phyloP scores from a whole-genome alignment of 2,888 invertebrate genomes.

The Hedya salicella region DNA sequence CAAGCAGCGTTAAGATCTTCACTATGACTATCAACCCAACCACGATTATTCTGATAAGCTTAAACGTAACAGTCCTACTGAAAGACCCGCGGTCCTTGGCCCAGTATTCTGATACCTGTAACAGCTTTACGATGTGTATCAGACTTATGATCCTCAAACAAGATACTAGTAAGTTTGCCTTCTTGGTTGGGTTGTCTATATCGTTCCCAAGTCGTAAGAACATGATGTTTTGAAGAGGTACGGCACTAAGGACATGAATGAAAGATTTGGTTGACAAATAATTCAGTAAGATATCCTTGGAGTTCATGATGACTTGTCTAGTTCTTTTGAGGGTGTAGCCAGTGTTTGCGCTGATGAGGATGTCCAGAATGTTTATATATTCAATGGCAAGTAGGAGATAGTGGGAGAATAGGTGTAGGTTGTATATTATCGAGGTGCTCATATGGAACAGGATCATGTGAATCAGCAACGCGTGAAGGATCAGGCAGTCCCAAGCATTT shows the following conservation, averaged over 20 bases:
- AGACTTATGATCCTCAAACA: conserved; percentile 48
- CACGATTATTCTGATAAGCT: conserved; percentile 50
- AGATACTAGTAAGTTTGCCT: conserved; percentile 49
- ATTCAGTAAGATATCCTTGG: conserved; percentile 44
- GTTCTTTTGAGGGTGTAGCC: conserved; percentile 50
- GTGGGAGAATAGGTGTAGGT: conserved; percentile 32
- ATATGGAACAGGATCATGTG: conserved; percentile 49
- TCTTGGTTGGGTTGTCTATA: conserved; percentile 49
- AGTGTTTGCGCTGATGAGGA: conserved; percentile 50
- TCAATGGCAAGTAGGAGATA: conserved; percentile 49
- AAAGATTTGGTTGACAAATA: conserved; percentile 55
- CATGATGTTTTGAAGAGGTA: conserved; percentile 54
- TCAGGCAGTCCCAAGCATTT: conserved; percentile 51
- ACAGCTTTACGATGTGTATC: conserved; percentile 49
- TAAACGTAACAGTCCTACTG: conserved; percentile 44
- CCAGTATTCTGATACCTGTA: conserved; percentile 50
- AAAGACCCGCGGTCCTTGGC: conserved; percentile 44
- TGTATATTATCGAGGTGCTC: conserved; percentile 49
- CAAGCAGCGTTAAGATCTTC: conserved; percentile 48
- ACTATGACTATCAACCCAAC: conserved; percentile 51
- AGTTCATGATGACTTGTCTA: conserved; percentile 50
- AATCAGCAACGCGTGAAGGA: conserved; percentile 46
- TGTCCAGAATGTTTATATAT: conserved; percentile 49
- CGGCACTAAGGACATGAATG: conserved; percentile 51
- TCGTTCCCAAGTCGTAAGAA: conserved; percentile 51